Base-by-base conservation (phyloP, 2,888 invertebrate genomes). In the Polymixis flavicincta region DNA sequence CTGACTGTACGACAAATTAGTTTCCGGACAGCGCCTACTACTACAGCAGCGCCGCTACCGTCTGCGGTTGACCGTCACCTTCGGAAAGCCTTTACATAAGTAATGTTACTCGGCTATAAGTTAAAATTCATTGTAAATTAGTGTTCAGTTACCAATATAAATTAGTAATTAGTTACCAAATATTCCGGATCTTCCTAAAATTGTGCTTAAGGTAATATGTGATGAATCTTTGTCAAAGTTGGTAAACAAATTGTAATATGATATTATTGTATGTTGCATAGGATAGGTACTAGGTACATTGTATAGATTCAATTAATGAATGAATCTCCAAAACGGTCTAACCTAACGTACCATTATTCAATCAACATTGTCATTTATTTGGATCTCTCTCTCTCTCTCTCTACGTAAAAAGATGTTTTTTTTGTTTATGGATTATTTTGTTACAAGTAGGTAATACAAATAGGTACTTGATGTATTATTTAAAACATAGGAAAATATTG, bases 71-170 rank as follows among this genome's bases (percentile, higher is more conserved):
- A 9, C 42, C 28, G 8, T 54, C 42, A 9, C 28, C 28, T 45
- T 37, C n/a, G 22, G 42, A 54, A 57, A 74, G n/a, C 54, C 8
- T 42, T 19, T 17, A 25, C 42, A 45, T n/a, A 3, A 42, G 54
- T 48, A 25, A 25, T 59, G 19, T 45, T 32, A 48, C 28, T 69
- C 22, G 54, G 50, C 48, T 71, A 50, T 75, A 73, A 71, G 64
- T 82, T 63, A 22, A 74, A n/a, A 73, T 78, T 65, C 48, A 61
- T 52, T 69, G 65, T 66, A 74, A 76, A 65, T 75, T 75, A 71
- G 60, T 77, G 63, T 65, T 83, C 74, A 85, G 86, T 85, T 87
- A 87, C 87, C 87, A 87, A 76, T 57, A 60, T 42, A 67, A 81
- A 82, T 81, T 77, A 73, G 64, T 66, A 57, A 48, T 57, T 57